phyloP scores from a whole-genome alignment of 1,140 invertebrate genomes.

The Coenobita brevimanus region DNA sequence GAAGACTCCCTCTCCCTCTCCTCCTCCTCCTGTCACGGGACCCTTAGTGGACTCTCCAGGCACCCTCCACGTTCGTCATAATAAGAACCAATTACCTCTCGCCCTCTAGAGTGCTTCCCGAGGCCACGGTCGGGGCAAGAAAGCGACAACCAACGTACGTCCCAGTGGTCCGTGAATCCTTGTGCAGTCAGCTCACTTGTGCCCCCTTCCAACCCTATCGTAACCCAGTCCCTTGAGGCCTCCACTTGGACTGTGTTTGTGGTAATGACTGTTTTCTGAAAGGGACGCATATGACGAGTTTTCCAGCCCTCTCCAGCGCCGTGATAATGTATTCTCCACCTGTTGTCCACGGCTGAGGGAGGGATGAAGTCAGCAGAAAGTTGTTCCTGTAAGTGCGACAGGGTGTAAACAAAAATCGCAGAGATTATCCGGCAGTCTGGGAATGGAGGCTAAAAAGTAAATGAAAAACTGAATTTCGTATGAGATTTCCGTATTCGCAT shows the following conservation, averaged over 20 bases:
- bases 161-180: background rate
- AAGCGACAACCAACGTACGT: background rate
- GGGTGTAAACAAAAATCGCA: too few relatives aligned
- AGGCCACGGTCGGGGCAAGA: background rate
- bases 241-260: background rate
- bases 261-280: slow-evolving; percentile 1
- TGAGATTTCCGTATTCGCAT: too few relatives aligned
- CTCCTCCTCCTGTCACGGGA: background rate
- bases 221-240: background rate
- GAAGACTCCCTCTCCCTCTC: background rate
- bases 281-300: too few relatives aligned
- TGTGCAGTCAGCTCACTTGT: background rate
- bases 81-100: background rate
- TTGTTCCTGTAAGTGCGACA: too few relatives aligned
- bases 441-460: too few relatives aligned
- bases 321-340: too few relatives aligned
- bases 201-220: background rate
- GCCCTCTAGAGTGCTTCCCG: background rate
- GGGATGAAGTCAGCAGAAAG: too few relatives aligned
- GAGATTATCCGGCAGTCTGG: too few relatives aligned
- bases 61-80: background rate
- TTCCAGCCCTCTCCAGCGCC: too few relatives aligned
- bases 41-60: background rate
- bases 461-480: too few relatives aligned
- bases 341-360: too few relatives aligned